phyloP scores from a whole-genome alignment of 2,888 invertebrate genomes.

The Netelia inedita region DNA sequence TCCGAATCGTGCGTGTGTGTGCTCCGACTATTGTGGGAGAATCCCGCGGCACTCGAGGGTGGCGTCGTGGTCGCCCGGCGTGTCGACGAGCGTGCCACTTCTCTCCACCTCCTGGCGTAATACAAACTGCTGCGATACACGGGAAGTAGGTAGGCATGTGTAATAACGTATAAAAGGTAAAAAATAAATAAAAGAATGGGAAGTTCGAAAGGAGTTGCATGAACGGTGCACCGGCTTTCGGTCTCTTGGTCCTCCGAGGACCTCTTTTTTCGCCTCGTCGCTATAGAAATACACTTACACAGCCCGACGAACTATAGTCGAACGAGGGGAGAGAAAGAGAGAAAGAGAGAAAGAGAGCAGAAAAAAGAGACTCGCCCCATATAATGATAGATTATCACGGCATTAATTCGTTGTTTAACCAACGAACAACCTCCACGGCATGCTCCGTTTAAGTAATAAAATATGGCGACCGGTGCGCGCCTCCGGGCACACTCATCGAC shows the following conservation, averaged over 20 bases:
- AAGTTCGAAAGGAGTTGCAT: constrained; percentile 51
- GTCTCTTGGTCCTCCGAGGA: too few species aligned
- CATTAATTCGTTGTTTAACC: constrained; percentile 82
- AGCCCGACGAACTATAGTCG: constrained; percentile 30
- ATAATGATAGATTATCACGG: constrained; percentile 80
- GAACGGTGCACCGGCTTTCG: constrained; percentile 49
- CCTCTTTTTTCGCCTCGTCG: constrained; percentile 14
- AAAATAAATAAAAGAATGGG: constrained; percentile 46
- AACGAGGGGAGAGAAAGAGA: too few species aligned
- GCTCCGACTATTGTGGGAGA: constrained; percentile 25
- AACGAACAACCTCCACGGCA: constrained; percentile 79
- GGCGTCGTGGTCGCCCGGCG: constrained; percentile 54
- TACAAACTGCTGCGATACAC: constrained; percentile 36
- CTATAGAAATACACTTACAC: constrained; percentile 43
- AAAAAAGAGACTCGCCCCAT: constrained; percentile 57
- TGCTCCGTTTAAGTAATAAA: constrained; percentile 80
- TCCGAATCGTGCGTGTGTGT: neutral
- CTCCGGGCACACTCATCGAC: constrained; percentile 38
- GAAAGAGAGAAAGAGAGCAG: too few species aligned
- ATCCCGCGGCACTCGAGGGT: constrained; percentile 31
- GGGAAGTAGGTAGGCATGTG: constrained; percentile 60
- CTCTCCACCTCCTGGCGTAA: constrained; percentile 27
- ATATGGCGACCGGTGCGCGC: constrained; percentile 77
- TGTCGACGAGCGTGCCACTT: constrained; percentile 54
- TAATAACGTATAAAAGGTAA: constrained; percentile 41